Percentiles rank a stretch among this genome's conserved stretches.
Evolutionary conservation across 2,797 vertebrate species (phyloP).

Genomic region (Myotis vivesi): DNA sequence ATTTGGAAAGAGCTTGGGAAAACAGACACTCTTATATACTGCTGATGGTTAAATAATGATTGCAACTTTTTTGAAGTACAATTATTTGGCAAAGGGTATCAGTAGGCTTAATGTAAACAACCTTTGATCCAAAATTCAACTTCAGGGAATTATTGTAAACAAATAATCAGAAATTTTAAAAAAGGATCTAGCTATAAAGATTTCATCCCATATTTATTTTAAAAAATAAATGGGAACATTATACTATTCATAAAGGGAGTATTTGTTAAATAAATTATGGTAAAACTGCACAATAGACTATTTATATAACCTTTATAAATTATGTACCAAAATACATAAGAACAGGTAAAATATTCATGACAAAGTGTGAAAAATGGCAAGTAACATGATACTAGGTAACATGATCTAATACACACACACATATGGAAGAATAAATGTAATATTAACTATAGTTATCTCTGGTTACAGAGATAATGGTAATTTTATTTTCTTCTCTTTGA

Average conservation of each 20-base stretch:
- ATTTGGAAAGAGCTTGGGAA: neutral
- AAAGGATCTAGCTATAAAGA: neutral
- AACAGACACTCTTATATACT: neutral
- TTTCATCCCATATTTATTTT: neutral
- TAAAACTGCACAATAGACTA: neutral
- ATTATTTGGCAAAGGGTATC: neutral
- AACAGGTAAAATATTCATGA: conserved; percentile 26
- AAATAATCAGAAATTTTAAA: conserved; percentile 16
- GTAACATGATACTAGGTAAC: neutral
- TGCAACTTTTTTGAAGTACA: neutral
- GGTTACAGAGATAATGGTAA: neutral
- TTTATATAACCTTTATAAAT: neutral
- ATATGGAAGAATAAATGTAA: neutral
- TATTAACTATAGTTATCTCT: neutral
- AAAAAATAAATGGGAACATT: neutral
- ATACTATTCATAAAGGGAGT: neutral
- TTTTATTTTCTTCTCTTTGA: conserved; percentile 30
- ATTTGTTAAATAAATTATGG: neutral
- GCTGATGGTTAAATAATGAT: neutral
- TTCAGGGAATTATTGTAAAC: conserved; percentile 35
- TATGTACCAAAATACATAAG: neutral
- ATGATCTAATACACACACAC: neutral
- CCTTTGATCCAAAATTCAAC: conserved; percentile 28
- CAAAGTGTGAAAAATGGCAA: neutral
- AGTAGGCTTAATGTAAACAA: neutral